These are phyloP conservation scores for Lepus oiostolus DNA, from an alignment of 2,797 vertebrate species.

Conservation along the genomic window DNA sequence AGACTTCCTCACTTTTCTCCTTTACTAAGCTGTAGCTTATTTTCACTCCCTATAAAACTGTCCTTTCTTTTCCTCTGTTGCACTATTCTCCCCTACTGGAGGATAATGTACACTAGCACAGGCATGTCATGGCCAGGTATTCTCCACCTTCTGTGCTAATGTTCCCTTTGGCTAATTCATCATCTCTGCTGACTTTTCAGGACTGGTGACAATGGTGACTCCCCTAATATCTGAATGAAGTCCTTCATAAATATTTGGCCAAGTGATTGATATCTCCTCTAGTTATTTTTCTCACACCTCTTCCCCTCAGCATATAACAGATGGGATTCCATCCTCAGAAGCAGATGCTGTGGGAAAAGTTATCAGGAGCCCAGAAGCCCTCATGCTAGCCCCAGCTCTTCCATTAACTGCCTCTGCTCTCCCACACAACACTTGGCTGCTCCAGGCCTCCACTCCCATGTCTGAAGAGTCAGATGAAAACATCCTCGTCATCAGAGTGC, in stretches of 20 bases:
- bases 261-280: conserved; percentile 79
- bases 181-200: conserved; percentile 71
- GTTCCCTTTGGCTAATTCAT: conserved; percentile 70
- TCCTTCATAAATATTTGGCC: conserved; percentile 82
- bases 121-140: neutral
- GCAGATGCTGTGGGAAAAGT: conserved; percentile 70
- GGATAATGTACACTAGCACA: neutral
- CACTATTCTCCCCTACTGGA: neutral
- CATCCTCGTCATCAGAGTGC: conserved; percentile 5
- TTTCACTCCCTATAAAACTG: neutral
- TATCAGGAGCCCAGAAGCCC: conserved; percentile 42
- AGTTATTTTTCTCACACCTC: conserved; percentile 75
- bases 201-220: conserved; percentile 75
- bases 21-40: conserved; percentile 45
- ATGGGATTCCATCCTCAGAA: conserved; percentile 78
- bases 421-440: neutral
- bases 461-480: conserved; percentile 31
- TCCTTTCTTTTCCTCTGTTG: conserved; percentile 35
- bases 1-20: conserved; percentile 6
- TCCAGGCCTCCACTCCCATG: neutral
- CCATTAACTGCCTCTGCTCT: neutral
- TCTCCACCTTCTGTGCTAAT: conserved; percentile 55
- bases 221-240: conserved; percentile 79
- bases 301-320: conserved; percentile 74
- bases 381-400: neutral